Evolutionary conservation across 2,113 vertebrate species (phyloP).

Genomic region (Crypturellus undulatus): DNA sequence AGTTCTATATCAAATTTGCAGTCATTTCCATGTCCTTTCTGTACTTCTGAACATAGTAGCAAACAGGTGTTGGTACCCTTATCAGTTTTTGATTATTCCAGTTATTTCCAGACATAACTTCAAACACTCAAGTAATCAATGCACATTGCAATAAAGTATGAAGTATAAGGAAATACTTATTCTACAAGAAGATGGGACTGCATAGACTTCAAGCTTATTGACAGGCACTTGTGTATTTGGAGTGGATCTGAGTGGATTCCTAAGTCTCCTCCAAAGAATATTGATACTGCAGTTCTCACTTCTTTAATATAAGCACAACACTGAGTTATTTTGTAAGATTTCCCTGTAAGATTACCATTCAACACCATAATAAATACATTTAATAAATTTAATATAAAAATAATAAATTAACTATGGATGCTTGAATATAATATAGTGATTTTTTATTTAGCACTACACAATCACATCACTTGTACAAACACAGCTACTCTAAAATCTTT

Average conservation of each 20-base stretch:
- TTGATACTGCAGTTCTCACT: not conserved
- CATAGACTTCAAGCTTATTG: not conserved
- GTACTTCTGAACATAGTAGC: not conserved
- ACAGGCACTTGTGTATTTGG: not conserved
- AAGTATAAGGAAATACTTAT: not conserved
- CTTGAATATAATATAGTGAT: not conserved
- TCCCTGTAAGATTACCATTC: too few species aligned
- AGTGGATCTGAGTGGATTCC: not conserved
- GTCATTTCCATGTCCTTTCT: not conserved
- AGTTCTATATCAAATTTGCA: not conserved
- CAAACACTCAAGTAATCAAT: not conserved
- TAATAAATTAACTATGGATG: not conserved
- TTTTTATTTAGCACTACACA: not conserved
- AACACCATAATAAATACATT: too few species aligned
- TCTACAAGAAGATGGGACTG: not conserved
- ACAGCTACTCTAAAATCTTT: not conserved
- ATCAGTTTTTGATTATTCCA: not conserved
- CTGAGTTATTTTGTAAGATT: not conserved
- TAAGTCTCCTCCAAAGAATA: not conserved
- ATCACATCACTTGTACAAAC: not conserved
- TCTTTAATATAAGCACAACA: not conserved
- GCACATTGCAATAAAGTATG: rapidly evolving
- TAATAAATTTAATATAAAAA: not conserved
- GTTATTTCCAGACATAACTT: not conserved
- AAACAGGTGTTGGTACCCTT: not conserved